These are phyloP conservation scores for Cephus nigrinus DNA, from an alignment of 2,888 invertebrate species.

Conservation along the genomic window DNA sequence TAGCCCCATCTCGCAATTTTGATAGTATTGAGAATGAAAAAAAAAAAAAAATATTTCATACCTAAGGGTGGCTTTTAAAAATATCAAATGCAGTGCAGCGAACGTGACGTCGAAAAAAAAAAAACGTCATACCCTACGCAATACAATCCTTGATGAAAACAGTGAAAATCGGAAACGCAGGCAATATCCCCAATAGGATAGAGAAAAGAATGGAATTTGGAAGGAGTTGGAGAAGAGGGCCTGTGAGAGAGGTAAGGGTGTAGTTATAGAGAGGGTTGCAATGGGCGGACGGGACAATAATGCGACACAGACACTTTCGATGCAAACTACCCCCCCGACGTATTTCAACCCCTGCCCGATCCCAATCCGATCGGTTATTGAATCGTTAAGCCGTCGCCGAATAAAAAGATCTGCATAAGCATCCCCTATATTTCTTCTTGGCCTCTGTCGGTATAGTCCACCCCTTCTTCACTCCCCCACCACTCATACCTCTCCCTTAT, in stretches of 20 bases:
- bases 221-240: neutral
- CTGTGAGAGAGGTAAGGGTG: neutral
- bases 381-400: constrained; percentile 61
- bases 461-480: constrained; percentile 12
- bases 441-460: neutral
- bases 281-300: constrained; percentile 29
- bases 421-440: constrained; percentile 28
- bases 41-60: neutral
- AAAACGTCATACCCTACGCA: neutral
- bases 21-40: neutral
- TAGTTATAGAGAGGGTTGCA: constrained; percentile 1
- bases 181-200: neutral
- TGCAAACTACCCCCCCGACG: constrained; percentile 50
- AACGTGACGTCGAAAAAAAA: neutral
- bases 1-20: neutral
- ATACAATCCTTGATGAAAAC: neutral
- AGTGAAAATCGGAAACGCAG: neutral
- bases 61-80: neutral
- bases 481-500: neutral
- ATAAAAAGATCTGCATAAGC: constrained; percentile 58
- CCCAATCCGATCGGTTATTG: constrained; percentile 61
- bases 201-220: neutral
- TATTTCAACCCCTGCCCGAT: constrained; percentile 22
- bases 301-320: constrained; percentile 51
- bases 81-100: neutral